Conservation (phyloP, 2,113 vertebrate genomes). For the Pyxicephalus adspersus region DNA sequence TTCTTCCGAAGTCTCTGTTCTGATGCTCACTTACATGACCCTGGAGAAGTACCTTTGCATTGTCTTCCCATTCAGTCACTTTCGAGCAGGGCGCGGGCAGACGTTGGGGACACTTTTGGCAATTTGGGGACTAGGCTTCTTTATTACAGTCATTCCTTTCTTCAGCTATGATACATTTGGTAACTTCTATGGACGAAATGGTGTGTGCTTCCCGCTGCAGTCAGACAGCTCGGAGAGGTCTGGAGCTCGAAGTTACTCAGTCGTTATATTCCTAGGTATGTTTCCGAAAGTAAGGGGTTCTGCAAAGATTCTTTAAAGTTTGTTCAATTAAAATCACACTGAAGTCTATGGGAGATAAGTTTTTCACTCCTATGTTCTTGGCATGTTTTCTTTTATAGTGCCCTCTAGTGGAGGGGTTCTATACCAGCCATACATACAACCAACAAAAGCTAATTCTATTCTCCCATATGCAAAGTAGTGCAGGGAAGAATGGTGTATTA, state of each 20-base stretch:
- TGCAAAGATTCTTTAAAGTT: too few relatives aligned
- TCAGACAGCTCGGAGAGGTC: constrained; percentile 62
- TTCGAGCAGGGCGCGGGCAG: constrained; percentile 62
- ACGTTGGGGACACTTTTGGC: constrained; percentile 61
- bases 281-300: too few relatives aligned
- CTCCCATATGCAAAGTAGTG: too few relatives aligned
- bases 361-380: too few relatives aligned
- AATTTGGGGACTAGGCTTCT: constrained; percentile 72
- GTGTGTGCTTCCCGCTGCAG: constrained; percentile 71
- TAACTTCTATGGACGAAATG: constrained; percentile 70
- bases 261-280: constrained; percentile 70
- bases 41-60: constrained; percentile 72
- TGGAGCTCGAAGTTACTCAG: constrained; percentile 63
- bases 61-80: constrained; percentile 70
- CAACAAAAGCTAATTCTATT: too few relatives aligned
- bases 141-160: constrained; percentile 65
- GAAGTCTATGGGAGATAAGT: too few relatives aligned
- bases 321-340: too few relatives aligned
- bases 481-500: too few relatives aligned
- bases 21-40: constrained; percentile 72
- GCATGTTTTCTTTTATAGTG: too few relatives aligned
- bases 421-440: too few relatives aligned
- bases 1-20: constrained; percentile 70
- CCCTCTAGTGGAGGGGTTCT: too few relatives aligned
- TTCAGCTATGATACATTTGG: constrained; percentile 67